phyloP scores from a whole-genome alignment of 30 jellyfish, hydroid and myxozoan species.

The Rhopilema esculentum region DNA sequence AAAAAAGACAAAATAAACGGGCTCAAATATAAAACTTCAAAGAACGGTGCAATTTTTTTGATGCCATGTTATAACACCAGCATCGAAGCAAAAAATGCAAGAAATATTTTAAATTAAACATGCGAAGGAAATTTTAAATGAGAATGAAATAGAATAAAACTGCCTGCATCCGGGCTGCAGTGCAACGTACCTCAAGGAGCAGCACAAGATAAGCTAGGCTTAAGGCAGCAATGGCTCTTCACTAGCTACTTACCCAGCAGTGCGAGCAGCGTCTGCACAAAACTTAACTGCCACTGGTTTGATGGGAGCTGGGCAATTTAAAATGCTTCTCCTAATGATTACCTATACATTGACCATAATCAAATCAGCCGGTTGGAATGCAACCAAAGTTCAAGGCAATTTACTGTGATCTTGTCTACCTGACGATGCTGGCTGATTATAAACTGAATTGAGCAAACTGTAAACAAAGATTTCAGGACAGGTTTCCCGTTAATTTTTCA shows the following conservation, averaged over 20 bases:
- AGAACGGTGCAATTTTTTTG: too few relatives aligned
- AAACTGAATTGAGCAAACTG: constrained; percentile 30
- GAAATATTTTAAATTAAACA: too few relatives aligned
- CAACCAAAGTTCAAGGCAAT: constrained; percentile 15
- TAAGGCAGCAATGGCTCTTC: constrained; percentile 15
- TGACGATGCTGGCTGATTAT: not conserved
- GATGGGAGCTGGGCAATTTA: constrained; percentile 11
- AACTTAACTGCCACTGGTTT: not conserved
- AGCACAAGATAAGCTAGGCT: not conserved
- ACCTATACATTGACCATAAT: constrained; percentile 62
- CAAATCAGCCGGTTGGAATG: constrained; percentile 32
- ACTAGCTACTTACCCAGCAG: constrained; percentile 5
- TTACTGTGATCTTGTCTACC: not conserved
- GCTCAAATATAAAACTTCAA: too few relatives aligned
- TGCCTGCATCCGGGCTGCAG: not conserved
- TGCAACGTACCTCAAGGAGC: not conserved
- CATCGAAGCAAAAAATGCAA: too few relatives aligned
- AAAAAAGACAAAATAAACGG: too few relatives aligned
- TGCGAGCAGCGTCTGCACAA: constrained; percentile 29
- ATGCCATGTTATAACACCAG: too few relatives aligned
- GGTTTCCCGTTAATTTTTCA: not conserved
- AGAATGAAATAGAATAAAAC: not conserved
- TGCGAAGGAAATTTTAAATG: not conserved
- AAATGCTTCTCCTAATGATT: constrained; percentile 25
- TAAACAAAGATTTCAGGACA: constrained; percentile 12